These are phyloP conservation scores for crab-eating macaque (Macaca fascicularis) DNA, from an alignment of 2,113 vertebrate genomes.

Conservation along the genomic window T2T-MFA8v1.1 NC_088375.1:67759001-67759500, in stretches of 20 bases:
- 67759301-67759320: not conserved
- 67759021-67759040: too few species aligned
- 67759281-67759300: not conserved
- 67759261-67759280: conserved; percentile 1
- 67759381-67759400: not conserved
- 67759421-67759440: not conserved
- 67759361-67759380: not conserved
- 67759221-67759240: not conserved
- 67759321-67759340: not conserved
- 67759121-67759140: not conserved
- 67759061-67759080: not conserved
- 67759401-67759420: not conserved
- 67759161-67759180: conserved; percentile 30
- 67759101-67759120: not conserved
- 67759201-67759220: not conserved
- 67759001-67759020: too few species aligned
- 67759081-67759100: not conserved
- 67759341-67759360: not conserved
- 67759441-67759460: not conserved
- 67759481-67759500: not conserved
- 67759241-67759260: not conserved
- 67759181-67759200: not conserved
- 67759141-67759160: conserved; percentile 41
- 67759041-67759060: too few species aligned
- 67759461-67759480: not conserved